phyloP scores from a whole-genome alignment of 2,797 vertebrate genomes.

The Periparus ater region DNA sequence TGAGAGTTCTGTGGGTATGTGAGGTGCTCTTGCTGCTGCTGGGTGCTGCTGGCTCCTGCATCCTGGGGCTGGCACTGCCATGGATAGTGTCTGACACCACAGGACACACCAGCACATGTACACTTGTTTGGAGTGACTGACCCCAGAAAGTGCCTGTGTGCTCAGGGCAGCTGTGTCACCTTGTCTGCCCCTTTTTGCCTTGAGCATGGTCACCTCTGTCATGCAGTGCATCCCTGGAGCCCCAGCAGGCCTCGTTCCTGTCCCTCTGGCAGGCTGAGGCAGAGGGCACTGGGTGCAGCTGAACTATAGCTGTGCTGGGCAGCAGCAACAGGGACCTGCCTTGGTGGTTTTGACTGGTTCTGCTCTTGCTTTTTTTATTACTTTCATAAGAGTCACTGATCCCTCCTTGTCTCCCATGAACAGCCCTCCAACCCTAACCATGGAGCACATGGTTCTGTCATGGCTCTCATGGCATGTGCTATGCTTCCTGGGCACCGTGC shows the following conservation, averaged over 20 bases:
- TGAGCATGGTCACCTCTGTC: background rate
- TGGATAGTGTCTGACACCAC: fast-evolving
- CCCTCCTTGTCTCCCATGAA: background rate
- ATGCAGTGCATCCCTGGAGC: fast-evolving
- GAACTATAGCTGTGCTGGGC: background rate
- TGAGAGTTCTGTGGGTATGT: background rate
- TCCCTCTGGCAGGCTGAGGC: background rate
- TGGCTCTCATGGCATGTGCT: background rate
- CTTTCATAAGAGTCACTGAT: background rate
- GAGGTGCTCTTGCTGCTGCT: background rate
- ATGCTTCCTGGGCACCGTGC: background rate
- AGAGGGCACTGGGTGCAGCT: background rate
- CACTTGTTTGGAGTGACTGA: background rate
- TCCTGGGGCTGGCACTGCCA: fast-evolving
- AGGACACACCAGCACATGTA: background rate
- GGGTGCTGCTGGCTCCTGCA: background rate
- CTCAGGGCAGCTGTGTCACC: background rate
- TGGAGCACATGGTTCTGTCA: background rate
- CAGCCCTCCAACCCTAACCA: background rate
- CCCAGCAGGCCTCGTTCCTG: fast-evolving
- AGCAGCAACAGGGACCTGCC: background rate
- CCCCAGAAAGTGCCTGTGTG: fast-evolving
- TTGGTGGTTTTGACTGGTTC: background rate
- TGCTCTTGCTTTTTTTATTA: background rate
- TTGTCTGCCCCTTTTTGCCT: background rate